phyloP scores from a whole-genome alignment of 2,888 invertebrate genomes.

The Tipula helvola region DNA sequence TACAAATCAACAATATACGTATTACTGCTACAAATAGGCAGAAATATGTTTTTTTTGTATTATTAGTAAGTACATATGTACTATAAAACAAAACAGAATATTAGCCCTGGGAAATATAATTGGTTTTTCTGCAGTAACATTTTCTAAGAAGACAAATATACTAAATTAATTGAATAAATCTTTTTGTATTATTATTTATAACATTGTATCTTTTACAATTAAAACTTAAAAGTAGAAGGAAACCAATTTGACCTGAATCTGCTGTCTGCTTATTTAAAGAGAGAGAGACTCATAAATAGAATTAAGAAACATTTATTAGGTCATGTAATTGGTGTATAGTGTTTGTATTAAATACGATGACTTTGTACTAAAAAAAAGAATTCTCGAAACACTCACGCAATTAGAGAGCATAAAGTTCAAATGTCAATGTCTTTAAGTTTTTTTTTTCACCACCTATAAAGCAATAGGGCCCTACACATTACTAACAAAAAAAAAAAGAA shows the following conservation, averaged over 20 bases:
- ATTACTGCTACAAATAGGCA: too few relatives aligned
- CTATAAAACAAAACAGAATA: not conserved
- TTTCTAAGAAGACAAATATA: not conserved
- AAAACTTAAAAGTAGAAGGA: not conserved
- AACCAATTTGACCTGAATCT: not conserved
- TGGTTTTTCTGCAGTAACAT: not conserved
- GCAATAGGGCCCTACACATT: not conserved
- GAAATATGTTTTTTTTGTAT: too few relatives aligned
- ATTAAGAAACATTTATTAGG: too few relatives aligned
- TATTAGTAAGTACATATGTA: too few relatives aligned
- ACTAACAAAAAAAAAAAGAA: not conserved
- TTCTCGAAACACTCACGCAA: too few relatives aligned
- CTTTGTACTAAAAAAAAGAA: too few relatives aligned
- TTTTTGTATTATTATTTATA: not conserved
- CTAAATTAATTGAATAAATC: not conserved
- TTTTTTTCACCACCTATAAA: not conserved
- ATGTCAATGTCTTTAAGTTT: not conserved
- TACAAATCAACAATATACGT: too few relatives aligned
- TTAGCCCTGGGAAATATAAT: not conserved
- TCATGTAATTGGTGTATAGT: too few relatives aligned
- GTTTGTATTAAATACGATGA: too few relatives aligned
- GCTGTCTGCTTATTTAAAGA: not conserved
- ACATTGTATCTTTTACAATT: not conserved
- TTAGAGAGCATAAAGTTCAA: not conserved
- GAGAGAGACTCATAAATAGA: not conserved